Conservation (phyloP, 2,113 vertebrate genomes). For the Halcyon malimbica region DNA sequence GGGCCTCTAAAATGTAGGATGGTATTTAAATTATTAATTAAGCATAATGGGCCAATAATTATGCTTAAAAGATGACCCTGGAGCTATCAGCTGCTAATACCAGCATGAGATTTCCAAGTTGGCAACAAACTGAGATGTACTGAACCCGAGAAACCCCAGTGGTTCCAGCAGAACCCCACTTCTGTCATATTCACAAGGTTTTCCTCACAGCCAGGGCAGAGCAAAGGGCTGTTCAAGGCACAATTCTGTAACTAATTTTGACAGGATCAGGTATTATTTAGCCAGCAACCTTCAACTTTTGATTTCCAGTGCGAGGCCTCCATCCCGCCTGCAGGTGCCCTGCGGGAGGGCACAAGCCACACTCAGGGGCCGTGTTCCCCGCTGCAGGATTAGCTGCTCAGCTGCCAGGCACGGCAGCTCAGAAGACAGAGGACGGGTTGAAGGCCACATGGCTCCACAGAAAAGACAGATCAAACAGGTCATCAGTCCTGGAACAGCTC, state of each 20-base stretch:
- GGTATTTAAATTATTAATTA: neutral
- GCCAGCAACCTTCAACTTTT: neutral
- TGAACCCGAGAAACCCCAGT: neutral
- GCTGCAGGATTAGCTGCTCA: neutral
- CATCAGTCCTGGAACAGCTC: neutral
- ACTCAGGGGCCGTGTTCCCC: neutral
- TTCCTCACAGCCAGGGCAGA: neutral
- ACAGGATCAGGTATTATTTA: neutral
- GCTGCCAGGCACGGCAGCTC: fast-evolving
- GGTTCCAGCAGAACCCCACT: neutral
- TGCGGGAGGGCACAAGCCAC: neutral
- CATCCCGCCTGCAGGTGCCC: neutral
- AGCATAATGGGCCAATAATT: neutral
- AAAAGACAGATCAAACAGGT: neutral
- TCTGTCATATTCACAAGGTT: neutral
- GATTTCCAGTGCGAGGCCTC: neutral
- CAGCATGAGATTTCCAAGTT: neutral
- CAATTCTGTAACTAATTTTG: neutral
- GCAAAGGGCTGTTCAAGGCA: neutral
- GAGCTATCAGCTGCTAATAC: neutral
- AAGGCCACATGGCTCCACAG: neutral
- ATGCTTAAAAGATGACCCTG: neutral
- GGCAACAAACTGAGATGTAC: neutral
- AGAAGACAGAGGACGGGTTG: neutral
- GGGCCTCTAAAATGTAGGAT: neutral